A percentile compares a stretch with the other conserved stretches of the same genome.
Conservation (phyloP, 2,888 invertebrate species). For the Melanchra persicariae region DNA sequence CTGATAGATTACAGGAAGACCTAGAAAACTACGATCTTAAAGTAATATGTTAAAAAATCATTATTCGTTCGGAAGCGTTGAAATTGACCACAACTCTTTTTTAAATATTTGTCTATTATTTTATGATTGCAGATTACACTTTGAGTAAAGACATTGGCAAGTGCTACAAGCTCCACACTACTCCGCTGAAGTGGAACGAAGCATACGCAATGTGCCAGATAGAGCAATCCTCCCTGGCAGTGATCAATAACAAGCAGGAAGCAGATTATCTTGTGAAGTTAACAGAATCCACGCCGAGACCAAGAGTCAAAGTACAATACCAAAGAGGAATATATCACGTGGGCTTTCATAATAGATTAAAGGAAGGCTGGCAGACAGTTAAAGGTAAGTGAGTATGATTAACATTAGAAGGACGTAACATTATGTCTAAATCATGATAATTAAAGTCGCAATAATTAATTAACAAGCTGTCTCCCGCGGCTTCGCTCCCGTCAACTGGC, state of each 20-base stretch:
- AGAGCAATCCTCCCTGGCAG: slow-evolving; percentile 69
- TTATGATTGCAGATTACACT: slow-evolving; percentile 74
- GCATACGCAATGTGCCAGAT: slow-evolving; percentile 75
- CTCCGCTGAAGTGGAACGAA: slow-evolving; percentile 78
- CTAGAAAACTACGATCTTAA: too few relatives aligned
- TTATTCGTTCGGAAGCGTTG: too few relatives aligned
- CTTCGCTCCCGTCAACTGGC: too few relatives aligned
- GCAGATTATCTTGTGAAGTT: slow-evolving; percentile 39
- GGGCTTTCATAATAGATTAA: slow-evolving; percentile 68
- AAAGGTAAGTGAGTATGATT: slow-evolving; percentile 67
- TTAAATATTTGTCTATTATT: too few relatives aligned
- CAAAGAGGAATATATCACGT: slow-evolving; percentile 61
- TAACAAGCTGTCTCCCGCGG: too few relatives aligned
- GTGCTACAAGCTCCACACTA: slow-evolving; percentile 82
- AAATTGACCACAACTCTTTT: too few relatives aligned
- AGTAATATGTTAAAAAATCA: too few relatives aligned
- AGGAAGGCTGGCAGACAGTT: slow-evolving; percentile 72
- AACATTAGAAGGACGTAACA: too few relatives aligned
- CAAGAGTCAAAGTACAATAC: slow-evolving; percentile 16
- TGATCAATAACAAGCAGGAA: slow-evolving; percentile 71
- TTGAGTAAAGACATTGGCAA: slow-evolving; percentile 70
- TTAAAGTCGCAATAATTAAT: too few relatives aligned
- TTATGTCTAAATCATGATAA: too few relatives aligned
- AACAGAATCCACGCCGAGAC: slow-evolving; percentile 1
- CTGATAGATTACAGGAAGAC: too few relatives aligned